Percentiles rank a stretch among this genome's conserved stretches.
Conservation (phyloP, 1,140 invertebrate genomes). For the Trachelipus rathkii region DNA sequence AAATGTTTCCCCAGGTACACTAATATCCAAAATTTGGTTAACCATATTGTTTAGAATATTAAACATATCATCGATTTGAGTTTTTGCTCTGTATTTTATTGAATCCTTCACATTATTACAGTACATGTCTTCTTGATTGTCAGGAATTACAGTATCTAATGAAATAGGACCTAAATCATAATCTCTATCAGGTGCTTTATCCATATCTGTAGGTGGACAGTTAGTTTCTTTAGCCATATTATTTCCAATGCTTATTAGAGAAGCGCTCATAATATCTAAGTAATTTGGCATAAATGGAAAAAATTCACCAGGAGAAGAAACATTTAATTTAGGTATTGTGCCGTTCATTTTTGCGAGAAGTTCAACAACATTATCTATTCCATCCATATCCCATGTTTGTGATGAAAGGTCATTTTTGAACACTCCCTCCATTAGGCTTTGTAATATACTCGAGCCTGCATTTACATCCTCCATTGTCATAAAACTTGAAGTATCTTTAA, state of each 20-base stretch:
- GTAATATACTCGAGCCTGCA: not conserved
- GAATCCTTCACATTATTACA: constrained; percentile 9
- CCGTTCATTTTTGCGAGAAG: constrained; percentile 12
- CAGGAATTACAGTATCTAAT: constrained; percentile 21
- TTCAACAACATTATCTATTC: not conserved
- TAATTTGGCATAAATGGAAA: constrained; percentile 6
- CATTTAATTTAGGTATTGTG: not conserved
- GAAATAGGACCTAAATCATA: constrained; percentile 17
- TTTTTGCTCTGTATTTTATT: not conserved
- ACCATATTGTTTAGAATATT: constrained; percentile 7
- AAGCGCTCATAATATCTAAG: constrained; percentile 1
- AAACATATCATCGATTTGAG: constrained; percentile 18
- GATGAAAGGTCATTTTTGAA: not conserved
- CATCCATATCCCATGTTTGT: constrained; percentile 5
- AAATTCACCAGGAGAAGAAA: constrained; percentile 16
- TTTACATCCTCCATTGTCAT: not conserved
- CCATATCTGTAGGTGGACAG: constrained; percentile 19
- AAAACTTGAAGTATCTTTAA: not conserved
- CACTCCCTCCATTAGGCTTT: not conserved
- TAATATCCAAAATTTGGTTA: constrained; percentile 3
- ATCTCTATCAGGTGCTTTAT: not conserved
- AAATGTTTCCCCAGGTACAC: constrained; percentile 20
- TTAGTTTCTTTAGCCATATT: not conserved
- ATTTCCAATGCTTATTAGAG: not conserved
- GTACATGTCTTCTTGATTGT: not conserved